Evolutionary conservation across 1,140 invertebrate species (phyloP).

Genomic region (Drosophila nebulosa): DNA sequence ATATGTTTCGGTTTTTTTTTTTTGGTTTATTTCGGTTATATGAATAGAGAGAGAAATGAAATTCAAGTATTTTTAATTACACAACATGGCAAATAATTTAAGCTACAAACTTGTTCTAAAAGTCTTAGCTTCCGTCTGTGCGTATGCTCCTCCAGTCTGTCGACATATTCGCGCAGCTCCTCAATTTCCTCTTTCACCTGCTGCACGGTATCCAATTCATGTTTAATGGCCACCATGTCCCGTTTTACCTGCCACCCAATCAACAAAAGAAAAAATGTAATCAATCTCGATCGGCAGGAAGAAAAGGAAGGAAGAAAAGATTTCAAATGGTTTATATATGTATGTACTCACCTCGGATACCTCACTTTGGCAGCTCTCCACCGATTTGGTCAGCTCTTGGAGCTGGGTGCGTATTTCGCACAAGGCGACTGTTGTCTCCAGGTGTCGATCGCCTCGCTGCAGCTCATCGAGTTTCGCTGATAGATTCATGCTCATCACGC

Average conservation of each 20-base stretch:
- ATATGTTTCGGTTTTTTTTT: neutral
- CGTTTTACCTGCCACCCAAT: slow-evolving; percentile 89
- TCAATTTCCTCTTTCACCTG: slow-evolving; percentile 97
- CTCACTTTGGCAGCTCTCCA: slow-evolving; percentile 95
- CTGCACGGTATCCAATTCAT: slow-evolving; percentile 94
- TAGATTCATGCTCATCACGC: slow-evolving; percentile 97
- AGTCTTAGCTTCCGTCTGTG: slow-evolving; percentile 92
- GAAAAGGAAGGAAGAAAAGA: too few species aligned
- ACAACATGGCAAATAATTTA: slow-evolving; percentile 81
- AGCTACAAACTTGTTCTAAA: slow-evolving; percentile 90
- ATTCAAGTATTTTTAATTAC: slow-evolving; percentile 81
- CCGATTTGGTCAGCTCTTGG: slow-evolving; percentile 94
- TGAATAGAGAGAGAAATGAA: slow-evolving; percentile 81
- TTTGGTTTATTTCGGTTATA: slow-evolving; percentile 58
- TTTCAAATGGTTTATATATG: too few species aligned
- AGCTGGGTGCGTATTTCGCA: slow-evolving; percentile 94
- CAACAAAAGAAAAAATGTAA: too few species aligned
- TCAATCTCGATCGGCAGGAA: neutral
- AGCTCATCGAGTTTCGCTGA: slow-evolving; percentile 94
- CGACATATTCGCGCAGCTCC: slow-evolving; percentile 93
- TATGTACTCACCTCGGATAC: slow-evolving; percentile 86
- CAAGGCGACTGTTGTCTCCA: slow-evolving; percentile 93
- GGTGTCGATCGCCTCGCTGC: slow-evolving; percentile 91
- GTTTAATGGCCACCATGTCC: slow-evolving; percentile 96
- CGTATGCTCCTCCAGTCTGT: slow-evolving; percentile 93